Conservation (phyloP, 37 sponge, comb jelly and placozoan genomes). For the Eunapius fragilis region DNA sequence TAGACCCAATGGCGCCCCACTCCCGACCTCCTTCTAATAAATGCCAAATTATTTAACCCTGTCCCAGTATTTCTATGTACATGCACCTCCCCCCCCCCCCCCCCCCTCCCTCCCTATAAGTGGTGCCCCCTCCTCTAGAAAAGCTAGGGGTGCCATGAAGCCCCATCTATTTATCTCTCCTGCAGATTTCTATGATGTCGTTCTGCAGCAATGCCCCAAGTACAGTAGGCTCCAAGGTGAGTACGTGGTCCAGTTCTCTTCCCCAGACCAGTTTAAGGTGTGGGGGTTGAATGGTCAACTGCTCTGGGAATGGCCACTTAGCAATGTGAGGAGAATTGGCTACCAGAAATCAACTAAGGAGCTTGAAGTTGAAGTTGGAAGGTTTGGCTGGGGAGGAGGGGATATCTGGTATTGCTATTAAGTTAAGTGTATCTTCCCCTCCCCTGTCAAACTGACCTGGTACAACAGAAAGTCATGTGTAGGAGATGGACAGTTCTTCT, state of each 20-base stretch:
- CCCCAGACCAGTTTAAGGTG: constrained; percentile 13
- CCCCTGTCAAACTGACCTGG: not conserved
- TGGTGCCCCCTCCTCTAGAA: not conserved
- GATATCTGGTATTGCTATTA: not conserved
- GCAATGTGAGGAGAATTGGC: too few relatives aligned
- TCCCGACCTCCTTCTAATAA: too few relatives aligned
- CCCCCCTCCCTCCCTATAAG: too few relatives aligned
- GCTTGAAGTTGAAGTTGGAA: constrained; percentile 71
- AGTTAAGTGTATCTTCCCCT: not conserved
- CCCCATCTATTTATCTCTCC: not conserved
- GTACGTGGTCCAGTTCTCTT: constrained; percentile 45
- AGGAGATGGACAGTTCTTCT: not conserved
- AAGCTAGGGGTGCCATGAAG: constrained; percentile 21
- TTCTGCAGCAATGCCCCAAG: constrained; percentile 44
- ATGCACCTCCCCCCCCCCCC: too few relatives aligned
- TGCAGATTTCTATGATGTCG: constrained; percentile 21
- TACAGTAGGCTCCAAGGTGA: constrained; percentile 49
- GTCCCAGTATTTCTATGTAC: too few relatives aligned
- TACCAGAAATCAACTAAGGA: constrained; percentile 47
- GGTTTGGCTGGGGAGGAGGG: not conserved
- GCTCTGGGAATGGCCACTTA: constrained; percentile 49
- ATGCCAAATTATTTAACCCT: too few relatives aligned
- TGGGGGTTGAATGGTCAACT: constrained; percentile 3
- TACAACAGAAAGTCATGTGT: not conserved
- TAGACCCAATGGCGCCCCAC: too few relatives aligned